Conservation (phyloP, 2,797 vertebrate genomes). For the Sebastes taczanowskii region DNA sequence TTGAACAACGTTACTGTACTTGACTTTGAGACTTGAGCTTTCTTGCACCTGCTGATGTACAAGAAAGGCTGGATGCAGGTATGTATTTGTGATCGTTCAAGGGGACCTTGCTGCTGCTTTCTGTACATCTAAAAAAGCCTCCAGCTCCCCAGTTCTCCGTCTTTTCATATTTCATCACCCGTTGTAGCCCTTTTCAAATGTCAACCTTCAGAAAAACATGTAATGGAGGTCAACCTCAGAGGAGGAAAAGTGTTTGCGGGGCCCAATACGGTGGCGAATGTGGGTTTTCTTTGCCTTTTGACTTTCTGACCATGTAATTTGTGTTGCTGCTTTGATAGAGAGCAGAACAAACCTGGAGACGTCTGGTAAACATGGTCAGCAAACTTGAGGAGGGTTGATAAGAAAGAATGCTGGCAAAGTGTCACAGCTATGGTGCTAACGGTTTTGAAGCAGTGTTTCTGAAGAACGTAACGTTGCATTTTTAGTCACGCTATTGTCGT, state of each 20-base stretch:
- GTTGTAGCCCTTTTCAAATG: constrained; percentile 70
- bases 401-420: background rate
- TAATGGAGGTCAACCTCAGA: constrained; percentile 68
- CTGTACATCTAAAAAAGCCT: constrained; percentile 34
- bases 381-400: constrained; percentile 11
- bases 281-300: constrained; percentile 21
- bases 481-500: background rate
- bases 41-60: background rate
- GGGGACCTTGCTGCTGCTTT: constrained; percentile 38
- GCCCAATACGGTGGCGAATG: background rate
- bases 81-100: constrained; percentile 40
- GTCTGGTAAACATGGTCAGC: constrained; percentile 18
- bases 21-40: background rate
- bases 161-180: constrained; percentile 57
- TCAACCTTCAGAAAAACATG: constrained; percentile 64
- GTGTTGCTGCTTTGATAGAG: constrained; percentile 36
- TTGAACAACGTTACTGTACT: background rate
- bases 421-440: background rate
- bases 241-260: constrained; percentile 33
- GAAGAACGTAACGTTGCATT: background rate
- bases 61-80: background rate
- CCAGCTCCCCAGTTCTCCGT: background rate
- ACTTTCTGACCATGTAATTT: constrained; percentile 26
- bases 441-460: background rate
- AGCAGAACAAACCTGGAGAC: background rate